Evolutionary conservation across 2,797 vertebrate species (phyloP).

Genomic region (Siniperca undulata): DNA sequence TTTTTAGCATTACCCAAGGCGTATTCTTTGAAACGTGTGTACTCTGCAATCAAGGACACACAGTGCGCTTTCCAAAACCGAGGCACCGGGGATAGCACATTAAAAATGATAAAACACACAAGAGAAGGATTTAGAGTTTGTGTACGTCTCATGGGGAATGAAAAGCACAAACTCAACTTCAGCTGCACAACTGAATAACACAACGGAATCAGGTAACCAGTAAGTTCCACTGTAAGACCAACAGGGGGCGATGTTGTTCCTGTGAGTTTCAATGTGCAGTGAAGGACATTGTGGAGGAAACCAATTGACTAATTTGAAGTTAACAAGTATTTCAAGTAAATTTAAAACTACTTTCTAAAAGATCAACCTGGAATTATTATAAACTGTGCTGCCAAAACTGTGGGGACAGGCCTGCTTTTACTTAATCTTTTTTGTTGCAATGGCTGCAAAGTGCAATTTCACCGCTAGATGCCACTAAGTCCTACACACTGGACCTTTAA

Average conservation of each 20-base stretch:
- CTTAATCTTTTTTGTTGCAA: background rate
- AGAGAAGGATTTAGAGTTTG: slow-evolving; percentile 37
- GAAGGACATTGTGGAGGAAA: background rate
- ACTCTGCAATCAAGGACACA: slow-evolving; percentile 52
- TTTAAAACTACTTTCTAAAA: background rate
- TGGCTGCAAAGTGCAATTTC: no score
- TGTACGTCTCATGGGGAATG: slow-evolving; percentile 24
- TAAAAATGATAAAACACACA: slow-evolving; percentile 34
- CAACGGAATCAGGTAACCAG: background rate
- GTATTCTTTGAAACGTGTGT: slow-evolving; percentile 49
- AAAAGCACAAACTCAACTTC: background rate
- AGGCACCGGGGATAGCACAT: slow-evolving; percentile 6
- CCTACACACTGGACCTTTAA: background rate
- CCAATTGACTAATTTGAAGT: background rate
- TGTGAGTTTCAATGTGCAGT: background rate
- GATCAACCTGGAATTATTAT: background rate
- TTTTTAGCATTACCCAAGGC: slow-evolving; percentile 49
- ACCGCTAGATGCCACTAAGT: no score
- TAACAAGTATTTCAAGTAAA: background rate
- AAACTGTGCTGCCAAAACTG: background rate
- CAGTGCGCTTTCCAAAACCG: background rate
- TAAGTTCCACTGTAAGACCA: background rate
- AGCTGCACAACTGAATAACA: slow-evolving; percentile 11
- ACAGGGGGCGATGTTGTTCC: slow-evolving; percentile 39
- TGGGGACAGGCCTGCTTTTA: background rate